Conservation (phyloP, 2,888 invertebrate genomes). For the Aphelenchoides bicaudatus region DNA sequence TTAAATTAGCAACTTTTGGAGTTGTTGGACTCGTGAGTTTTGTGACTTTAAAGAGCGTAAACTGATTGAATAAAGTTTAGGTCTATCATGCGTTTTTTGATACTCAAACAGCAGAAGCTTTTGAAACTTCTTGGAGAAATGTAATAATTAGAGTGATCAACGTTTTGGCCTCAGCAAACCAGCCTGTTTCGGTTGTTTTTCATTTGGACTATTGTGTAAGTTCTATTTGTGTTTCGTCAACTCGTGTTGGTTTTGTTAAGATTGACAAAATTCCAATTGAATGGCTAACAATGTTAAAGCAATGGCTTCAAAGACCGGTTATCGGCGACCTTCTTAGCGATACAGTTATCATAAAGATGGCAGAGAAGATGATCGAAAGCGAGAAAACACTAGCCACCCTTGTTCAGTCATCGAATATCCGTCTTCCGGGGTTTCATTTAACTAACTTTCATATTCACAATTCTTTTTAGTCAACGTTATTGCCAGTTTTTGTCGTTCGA, state of each 20-base stretch:
- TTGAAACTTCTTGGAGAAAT: constrained; percentile 34
- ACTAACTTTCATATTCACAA: background rate
- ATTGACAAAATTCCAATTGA: constrained; percentile 40
- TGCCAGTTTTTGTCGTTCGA: constrained; percentile 46
- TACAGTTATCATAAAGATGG: constrained; percentile 39
- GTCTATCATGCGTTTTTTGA: constrained; percentile 33
- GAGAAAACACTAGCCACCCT: constrained; percentile 48
- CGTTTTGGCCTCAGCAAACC: constrained; percentile 39
- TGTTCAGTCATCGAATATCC: constrained; percentile 45
- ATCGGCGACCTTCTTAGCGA: constrained; percentile 33
- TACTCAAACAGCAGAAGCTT: constrained; percentile 18
- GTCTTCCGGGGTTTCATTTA: constrained; percentile 42
- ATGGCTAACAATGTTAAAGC: constrained; percentile 42
- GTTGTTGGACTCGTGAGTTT: constrained; percentile 29
- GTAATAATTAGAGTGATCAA: constrained; percentile 34
- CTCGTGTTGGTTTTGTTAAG: constrained; percentile 25
- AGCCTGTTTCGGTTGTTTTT: constrained; percentile 41
- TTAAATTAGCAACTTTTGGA: constrained; percentile 36
- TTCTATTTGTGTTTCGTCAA: background rate
- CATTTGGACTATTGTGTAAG: constrained; percentile 44
- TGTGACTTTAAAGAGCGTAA: background rate
- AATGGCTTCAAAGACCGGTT: constrained; percentile 46
- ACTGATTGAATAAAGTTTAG: constrained; percentile 21
- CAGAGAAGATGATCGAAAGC: constrained; percentile 46
- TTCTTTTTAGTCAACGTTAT: constrained; percentile 37